phyloP scores from a whole-genome alignment of 2,113 vertebrate species.

The Ammodytes dubius region DNA sequence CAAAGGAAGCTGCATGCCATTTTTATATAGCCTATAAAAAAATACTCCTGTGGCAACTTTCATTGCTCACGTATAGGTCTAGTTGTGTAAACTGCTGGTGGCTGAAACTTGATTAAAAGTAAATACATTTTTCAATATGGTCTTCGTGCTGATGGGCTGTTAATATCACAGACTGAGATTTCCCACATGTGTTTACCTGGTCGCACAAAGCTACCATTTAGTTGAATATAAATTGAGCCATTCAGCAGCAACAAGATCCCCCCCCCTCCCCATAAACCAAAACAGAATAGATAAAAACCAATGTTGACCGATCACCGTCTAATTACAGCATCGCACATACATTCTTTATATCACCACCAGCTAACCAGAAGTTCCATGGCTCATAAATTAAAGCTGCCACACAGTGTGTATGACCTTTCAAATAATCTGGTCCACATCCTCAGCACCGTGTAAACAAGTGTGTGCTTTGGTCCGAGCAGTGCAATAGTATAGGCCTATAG shows the following conservation, averaged over 20 bases:
- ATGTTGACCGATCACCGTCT: constrained; percentile 22
- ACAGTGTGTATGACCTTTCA: too few species aligned
- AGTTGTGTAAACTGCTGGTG: constrained; percentile 49
- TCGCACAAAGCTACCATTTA: constrained; percentile 45
- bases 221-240: constrained; percentile 34
- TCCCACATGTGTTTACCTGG: constrained; percentile 41
- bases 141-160: constrained; percentile 16
- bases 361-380: constrained; percentile 4
- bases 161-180: constrained; percentile 46
- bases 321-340: not conserved
- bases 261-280: not conserved
- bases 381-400: constrained; percentile 13
- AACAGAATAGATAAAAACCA: constrained; percentile 38
- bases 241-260: constrained; percentile 51
- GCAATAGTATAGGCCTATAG: not conserved
- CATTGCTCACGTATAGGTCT: constrained; percentile 43
- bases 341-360: constrained; percentile 11
- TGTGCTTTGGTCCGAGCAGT: not conserved
- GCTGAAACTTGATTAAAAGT: constrained; percentile 62
- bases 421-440: not conserved
- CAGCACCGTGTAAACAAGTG: constrained; percentile 18
- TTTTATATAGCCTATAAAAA: not conserved
- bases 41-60: not conserved
- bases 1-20: not conserved
- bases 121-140: constrained; percentile 45